Evolutionary conservation across 2,888 invertebrate species (phyloP), one percentile per base, ranked within the genome.

Genomic region (Eristalis tenax): DNA sequence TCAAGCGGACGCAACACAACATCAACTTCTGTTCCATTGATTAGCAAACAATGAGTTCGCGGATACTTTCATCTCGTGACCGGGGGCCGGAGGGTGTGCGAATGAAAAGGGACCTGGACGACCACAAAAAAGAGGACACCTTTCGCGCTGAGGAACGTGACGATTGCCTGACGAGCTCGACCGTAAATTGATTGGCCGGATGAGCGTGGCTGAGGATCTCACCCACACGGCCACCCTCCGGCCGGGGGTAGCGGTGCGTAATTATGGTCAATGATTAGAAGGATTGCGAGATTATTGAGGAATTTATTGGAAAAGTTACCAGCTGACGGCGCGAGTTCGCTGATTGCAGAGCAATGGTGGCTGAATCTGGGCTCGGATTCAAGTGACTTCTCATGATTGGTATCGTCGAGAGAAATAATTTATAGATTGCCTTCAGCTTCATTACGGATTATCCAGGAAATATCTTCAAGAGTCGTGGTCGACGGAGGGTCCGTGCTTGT

Each of bases 31-130:
- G 76, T 83, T 80, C 76, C 80, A 83, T 79, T 87, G 87, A 87
- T 87, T 83, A 76, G 79, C 79, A 87, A 87, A 83, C 87, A 87
- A 87, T 83, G 79, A 87, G 73, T 87, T 79, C 79, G 83, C 83
- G 83, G 70, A 83, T 87, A 83, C 83, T 75, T 80, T 80, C 66
- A 50, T 73, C 57, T 18, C 13, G 35, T 10, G 10, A 18, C 56
- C 57, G 26, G 1, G n/a, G 22, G 10, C 28, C 4, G n/a, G 4
- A 10, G 26, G 10, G 26, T 13, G 38, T 23, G 11, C 26, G 2
- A 50, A 18, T 18, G 22, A 73, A 50, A 61, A 63, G 26, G 26
- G 59, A 26, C 32, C 32, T 1, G 32, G 32, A 32, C 32, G 32
- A 4, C 11, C 11, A 26, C 15, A 50, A 64, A 56, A 59, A 65